These are phyloP conservation scores for Zalophus californianus DNA, from an alignment of 2,797 vertebrate species.

Conservation along the genomic window DNA sequence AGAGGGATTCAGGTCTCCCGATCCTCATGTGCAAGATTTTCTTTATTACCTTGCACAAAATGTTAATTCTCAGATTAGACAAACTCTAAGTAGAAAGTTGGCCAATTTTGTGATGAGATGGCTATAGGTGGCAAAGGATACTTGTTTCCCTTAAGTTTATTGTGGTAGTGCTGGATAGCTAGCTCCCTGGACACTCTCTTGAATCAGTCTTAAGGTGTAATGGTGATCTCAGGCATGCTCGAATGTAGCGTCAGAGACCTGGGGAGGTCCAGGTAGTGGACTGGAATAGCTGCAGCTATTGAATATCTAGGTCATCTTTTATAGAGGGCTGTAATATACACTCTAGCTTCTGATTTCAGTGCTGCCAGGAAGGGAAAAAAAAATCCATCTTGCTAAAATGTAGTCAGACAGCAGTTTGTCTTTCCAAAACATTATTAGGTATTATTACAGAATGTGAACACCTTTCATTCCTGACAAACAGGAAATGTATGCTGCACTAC, in stretches of 20 bases:
- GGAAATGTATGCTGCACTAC: constrained; percentile 89
- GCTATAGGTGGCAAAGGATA: background rate
- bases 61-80: constrained; percentile 54
- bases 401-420: constrained; percentile 86
- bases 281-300: constrained; percentile 80
- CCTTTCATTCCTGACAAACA: constrained; percentile 90
- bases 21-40: background rate
- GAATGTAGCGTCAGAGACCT: constrained; percentile 82
- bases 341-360: constrained; percentile 85
- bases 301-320: constrained; percentile 84
- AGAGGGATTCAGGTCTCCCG: background rate
- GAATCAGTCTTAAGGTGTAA: constrained; percentile 76
- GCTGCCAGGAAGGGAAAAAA: constrained; percentile 85
- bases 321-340: constrained; percentile 76
- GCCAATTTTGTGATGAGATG: constrained; percentile 55
- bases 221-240: constrained; percentile 72
- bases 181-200: constrained; percentile 56
- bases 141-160: constrained; percentile 37
- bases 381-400: constrained; percentile 84
- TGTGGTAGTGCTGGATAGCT: constrained; percentile 46
- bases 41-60: constrained; percentile 13
- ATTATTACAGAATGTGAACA: constrained; percentile 88
- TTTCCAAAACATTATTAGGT: constrained; percentile 89
- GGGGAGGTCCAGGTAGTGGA: constrained; percentile 80
- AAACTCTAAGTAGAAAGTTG: constrained; percentile 18